Percentiles rank a stretch among this genome's conserved stretches.
Conservation (phyloP, 2,113 vertebrate genomes). For the Cololabis saira region DNA sequence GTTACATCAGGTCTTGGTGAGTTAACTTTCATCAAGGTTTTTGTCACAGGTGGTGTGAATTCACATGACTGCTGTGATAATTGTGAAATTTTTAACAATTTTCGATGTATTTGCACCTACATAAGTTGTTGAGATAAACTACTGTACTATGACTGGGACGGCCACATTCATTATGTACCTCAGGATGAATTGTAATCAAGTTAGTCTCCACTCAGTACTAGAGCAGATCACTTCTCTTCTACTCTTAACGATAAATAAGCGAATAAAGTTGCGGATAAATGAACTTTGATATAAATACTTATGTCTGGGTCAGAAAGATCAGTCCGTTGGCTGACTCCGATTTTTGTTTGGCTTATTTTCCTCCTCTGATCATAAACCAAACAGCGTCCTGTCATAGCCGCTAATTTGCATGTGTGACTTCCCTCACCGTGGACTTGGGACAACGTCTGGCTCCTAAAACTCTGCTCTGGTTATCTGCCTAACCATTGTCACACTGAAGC, state of each 20-base stretch:
- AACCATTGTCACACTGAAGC: constrained; percentile 17
- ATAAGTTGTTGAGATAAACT: too few relatives aligned
- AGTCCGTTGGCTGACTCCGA: background rate
- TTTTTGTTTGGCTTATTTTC: constrained; percentile 16
- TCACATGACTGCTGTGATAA: too few relatives aligned
- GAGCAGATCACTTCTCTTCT: background rate
- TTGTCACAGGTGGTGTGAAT: too few relatives aligned
- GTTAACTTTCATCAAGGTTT: too few relatives aligned
- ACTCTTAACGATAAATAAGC: background rate
- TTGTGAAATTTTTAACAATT: too few relatives aligned
- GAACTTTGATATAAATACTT: constrained; percentile 7
- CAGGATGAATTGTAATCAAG: too few relatives aligned
- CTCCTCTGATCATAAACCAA: constrained; percentile 21
- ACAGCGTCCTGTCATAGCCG: background rate
- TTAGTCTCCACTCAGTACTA: background rate
- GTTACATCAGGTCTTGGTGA: too few relatives aligned
- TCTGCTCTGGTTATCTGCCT: constrained; percentile 21
- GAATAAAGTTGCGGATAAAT: background rate
- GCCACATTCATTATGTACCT: background rate
- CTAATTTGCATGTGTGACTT: constrained; percentile 59
- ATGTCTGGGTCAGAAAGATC: constrained; percentile 7
- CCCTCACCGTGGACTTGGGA: constrained; percentile 5
- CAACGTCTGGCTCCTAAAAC: constrained; percentile 15
- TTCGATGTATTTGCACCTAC: too few relatives aligned
- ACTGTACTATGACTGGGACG: too few relatives aligned